Evolutionary conservation across 2,888 invertebrate genomes (phyloP), one percentile per base, ranked within the genome.

Genomic region (Romanomermis culicivorax): DNA sequence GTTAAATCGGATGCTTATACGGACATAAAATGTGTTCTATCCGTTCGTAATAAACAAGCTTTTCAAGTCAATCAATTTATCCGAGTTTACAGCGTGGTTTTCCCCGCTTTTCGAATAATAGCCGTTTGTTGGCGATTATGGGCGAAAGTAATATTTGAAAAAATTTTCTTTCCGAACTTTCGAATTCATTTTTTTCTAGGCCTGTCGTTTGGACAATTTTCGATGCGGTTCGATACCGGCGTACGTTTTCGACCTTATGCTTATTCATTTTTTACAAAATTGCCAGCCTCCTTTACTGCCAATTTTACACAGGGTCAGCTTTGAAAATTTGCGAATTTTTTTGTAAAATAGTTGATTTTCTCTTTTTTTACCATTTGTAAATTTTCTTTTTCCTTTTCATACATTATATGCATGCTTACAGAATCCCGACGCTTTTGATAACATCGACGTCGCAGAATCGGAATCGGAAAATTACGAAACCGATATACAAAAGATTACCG

Each of bases 191-290:
- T n/a, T n/a, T n/a, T n/a, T 62, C 3, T 61, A 73, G 72, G 48
- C 71, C 2, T 73, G 72, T 61, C 61, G 65, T 42, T 62, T 75
- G 36, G 75, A 75, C 60, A 64, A 70, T 36, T 72, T 71, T 58
- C 66, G 69, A 23, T 64, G 65, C 51, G 75, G 76, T 4, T 72
- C 72, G 17, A 64, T 76, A 45, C 75, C 76, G 1, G 64, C 74
- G 1, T 72, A 73, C 59, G 70, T 71, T 29, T 73, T 71, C 61
- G 65, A 69, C 29, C 58, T 77, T 42, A 69, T 77, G 71, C 68
- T 73, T 0, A 66, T 77, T 4, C 73, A 72, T 62, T 76, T 68
- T 61, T 65, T 77, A 50, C 76, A 76, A 60, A 71, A 71, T 57
- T 7, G 27, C 14, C 50, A 27, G 20, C 65, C 63, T 2, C 67